Base-by-base conservation (phyloP, 2,888 invertebrate species). In the Lobophora halterata region DNA sequence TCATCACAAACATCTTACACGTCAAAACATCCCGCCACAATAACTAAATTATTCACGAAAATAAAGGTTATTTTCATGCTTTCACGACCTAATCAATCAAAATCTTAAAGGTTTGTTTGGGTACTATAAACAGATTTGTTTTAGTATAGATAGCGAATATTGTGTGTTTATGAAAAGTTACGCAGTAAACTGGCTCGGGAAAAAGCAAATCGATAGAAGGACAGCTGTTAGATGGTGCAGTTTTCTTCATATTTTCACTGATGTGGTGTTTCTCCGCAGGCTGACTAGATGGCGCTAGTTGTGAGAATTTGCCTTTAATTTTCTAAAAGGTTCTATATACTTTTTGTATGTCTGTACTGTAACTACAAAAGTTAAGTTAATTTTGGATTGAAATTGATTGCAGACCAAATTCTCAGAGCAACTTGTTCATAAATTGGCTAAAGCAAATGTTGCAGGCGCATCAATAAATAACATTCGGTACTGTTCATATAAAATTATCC, bases 151-250 rank as follows among this genome's bases (percentile, higher is more conserved):
- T 38, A 37, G 25, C 56, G 44, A 42, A 52, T 51, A 23, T 44
- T 55, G 37, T 31, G 31, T 51, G 49, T 55, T 54, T 20, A 56
- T 63, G 61, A 60, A 56, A 52, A 58, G 56, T 61, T 69, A 60
- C 74, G 75, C 71, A 70, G 78, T 71, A 69, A 74, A 79, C 65
- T 72, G 70, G 61, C 47, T 66, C 65, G 71, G 65, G 65, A 69
- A 63, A 44, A 40, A 30, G 58, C 66, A 75, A 80, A 85, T 85
- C 85, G 64, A 85, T 85, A 73, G 23, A 53, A 79, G n/a, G n/a
- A 76, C 82, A 81, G 82, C 81, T 81, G 83, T 68, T 72, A 49
- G 49, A 32, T 6, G 8, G 5, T 42, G 19, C 27, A 39, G 7
- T 39, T 21, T 26, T 17, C 3, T 6, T 13, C 17, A 25, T 45